A percentile compares a stretch with the other conserved stretches of the same genome.
These are phyloP conservation scores for Zosterops hypoxanthus DNA, from an alignment of 2,113 vertebrate species.

Conservation along the genomic window DNA sequence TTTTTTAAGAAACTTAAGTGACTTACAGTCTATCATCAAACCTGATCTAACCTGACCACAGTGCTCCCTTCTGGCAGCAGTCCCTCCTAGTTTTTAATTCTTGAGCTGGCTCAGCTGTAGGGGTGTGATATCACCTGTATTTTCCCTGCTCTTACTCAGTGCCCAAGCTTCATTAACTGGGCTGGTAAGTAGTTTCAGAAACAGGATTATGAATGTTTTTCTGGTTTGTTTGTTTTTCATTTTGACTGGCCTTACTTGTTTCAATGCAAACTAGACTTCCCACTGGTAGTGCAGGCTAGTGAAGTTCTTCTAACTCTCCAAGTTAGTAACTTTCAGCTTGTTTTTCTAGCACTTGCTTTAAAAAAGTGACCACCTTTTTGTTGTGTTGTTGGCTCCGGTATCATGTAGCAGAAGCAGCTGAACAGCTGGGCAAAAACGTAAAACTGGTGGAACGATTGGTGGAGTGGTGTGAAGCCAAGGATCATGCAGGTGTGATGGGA, in stretches of 20 bases:
- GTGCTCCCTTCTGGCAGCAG: background rate
- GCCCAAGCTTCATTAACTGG: background rate
- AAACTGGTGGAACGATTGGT: conserved; percentile 92
- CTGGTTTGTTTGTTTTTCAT: background rate
- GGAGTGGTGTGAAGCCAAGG: conserved; percentile 99
- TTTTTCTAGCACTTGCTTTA: conserved; percentile 5
- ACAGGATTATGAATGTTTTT: background rate
- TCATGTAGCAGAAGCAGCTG: conserved; percentile 88
- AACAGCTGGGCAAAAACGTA: conserved; percentile 92
- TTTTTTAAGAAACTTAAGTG: fast-evolving
- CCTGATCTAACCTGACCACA: background rate
- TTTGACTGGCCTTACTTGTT: background rate
- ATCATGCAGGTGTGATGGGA: conserved; percentile 97
- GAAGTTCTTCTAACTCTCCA: background rate
- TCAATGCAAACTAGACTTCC: background rate
- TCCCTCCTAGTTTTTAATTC: background rate
- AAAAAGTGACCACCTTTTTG: conserved; percentile 39
- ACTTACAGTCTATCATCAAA: background rate
- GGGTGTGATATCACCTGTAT: background rate
- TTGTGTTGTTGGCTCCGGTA: conserved; percentile 38
- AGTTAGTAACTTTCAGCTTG: conserved; percentile 11
- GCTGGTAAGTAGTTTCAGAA: background rate
- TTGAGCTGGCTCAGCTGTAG: background rate
- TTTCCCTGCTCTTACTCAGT: background rate
- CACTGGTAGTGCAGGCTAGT: background rate